Evolutionary conservation across 30 jellyfish, hydroid and myxozoan species (phyloP), one percentile per base, ranked within the genome.

Genomic region (Pelagia noctiluca): DNA sequence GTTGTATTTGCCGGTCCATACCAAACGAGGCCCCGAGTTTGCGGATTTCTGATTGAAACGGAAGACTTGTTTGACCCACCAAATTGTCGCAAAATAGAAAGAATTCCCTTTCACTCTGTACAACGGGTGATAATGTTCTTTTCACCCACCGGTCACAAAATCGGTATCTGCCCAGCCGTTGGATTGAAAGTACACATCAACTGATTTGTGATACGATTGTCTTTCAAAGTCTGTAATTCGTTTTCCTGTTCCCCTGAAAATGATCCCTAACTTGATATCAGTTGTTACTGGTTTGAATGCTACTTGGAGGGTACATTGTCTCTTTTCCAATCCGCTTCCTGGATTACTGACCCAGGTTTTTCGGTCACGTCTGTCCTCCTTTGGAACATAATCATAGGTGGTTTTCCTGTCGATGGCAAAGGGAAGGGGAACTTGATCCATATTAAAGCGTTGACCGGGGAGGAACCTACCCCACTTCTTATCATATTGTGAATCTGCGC

Each of bases 121-220:
- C 94, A 16, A 90, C 94, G n/a, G 77, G 77, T 10, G 77, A 50
- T 10, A 64, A 30, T 64, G 77, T 64, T 11, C 77, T 50, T 7
- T 64, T 30, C 4, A 64, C 77, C 77, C 77, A 64, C 25, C 50
- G 7, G 30, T 62, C 11, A 22, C 1, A 24, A 85, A 49, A 3
- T 30, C 31, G 8, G 91, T 73, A 23, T 82, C 89, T 21, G 90
- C 90, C 92, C 90, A n/a, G n/a, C n/a, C n/a, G n/a, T n/a, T n/a
- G n/a, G n/a, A n/a, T n/a, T n/a, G n/a, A n/a, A n/a, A n/a, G n/a
- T n/a, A n/a, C n/a, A n/a, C n/a, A n/a, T n/a, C n/a, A n/a, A n/a
- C n/a, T n/a, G n/a, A n/a, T n/a, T 21, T 10, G 74, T 75, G 48
- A 34, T 48, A 73, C 5, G 95, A 85, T 19, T 31, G 24, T 22